Conservation (phyloP, 2,113 vertebrate genomes). For the Grammomys dolichurus region DNA sequence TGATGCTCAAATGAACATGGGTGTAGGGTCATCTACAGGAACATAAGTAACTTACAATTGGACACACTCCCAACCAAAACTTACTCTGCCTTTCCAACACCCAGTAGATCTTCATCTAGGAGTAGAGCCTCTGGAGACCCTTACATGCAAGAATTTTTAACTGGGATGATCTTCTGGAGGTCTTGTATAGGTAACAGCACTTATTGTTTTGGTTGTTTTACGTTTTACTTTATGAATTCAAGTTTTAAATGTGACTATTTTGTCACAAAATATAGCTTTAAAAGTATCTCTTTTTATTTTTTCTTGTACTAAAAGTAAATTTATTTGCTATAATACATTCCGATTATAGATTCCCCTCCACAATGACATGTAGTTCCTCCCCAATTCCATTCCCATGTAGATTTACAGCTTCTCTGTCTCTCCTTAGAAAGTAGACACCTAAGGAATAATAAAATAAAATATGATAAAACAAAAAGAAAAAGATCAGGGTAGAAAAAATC, state of each 20-base stretch:
- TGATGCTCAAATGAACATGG: background rate
- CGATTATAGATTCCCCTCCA: background rate
- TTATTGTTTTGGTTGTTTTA: background rate
- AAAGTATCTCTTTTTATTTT: background rate
- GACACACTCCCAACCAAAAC: background rate
- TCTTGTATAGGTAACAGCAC: background rate
- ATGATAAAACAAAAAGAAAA: background rate
- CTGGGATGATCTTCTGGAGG: background rate
- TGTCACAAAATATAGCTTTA: background rate
- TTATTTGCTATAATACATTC: background rate
- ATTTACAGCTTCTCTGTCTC: background rate
- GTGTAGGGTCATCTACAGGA: too few species aligned
- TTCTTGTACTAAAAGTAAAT: background rate
- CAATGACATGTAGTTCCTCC: background rate
- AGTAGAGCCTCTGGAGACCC: too few species aligned
- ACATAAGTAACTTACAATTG: background rate
- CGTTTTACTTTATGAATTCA: background rate
- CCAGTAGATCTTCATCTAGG: too few species aligned
- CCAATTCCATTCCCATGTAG: background rate
- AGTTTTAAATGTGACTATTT: conserved; percentile 13
- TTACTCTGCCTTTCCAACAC: background rate
- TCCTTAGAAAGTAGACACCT: background rate
- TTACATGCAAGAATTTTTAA: background rate
- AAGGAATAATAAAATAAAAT: background rate
- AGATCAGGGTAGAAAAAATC: background rate